A percentile compares a stretch with the other conserved stretches of the same genome.
Conservation (phyloP, 37 sponge, comb jelly and placozoan genomes). For the Ephydatia muelleri region DNA sequence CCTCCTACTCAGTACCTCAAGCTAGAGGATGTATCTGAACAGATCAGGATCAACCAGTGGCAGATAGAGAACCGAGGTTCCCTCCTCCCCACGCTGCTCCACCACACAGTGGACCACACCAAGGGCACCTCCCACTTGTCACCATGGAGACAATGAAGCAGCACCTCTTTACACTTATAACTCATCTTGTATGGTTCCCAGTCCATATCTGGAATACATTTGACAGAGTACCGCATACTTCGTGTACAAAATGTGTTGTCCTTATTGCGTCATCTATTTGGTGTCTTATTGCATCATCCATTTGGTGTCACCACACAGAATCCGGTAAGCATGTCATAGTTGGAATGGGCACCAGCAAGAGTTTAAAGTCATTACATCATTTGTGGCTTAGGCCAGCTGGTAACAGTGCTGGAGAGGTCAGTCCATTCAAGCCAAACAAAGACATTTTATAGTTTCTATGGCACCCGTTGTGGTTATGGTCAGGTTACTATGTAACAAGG, state of each 20-base stretch:
- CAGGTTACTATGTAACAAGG: no score
- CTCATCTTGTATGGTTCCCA: not conserved
- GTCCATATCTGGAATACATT: not conserved
- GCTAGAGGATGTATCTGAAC: conserved; percentile 89
- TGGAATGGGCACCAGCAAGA: no score
- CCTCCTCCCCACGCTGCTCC: conserved; percentile 74
- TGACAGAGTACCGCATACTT: not conserved
- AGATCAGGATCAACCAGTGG: conserved; percentile 73
- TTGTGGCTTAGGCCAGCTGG: no score
- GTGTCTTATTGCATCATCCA: not conserved
- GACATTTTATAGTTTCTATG: no score
- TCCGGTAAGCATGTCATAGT: no score
- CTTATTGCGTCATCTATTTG: not conserved
- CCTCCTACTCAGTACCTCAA: conserved; percentile 72
- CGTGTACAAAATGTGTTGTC: not conserved
- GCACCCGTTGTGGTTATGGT: no score
- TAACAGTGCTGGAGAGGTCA: no score
- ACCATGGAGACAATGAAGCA: not conserved
- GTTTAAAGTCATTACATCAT: no score
- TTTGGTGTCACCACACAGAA: no score
- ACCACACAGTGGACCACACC: conserved; percentile 79
- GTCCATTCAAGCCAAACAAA: no score
- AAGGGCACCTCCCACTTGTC: not conserved
- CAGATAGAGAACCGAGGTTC: conserved; percentile 71
- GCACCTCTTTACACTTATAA: not conserved